Evolutionary conservation across 1,140 invertebrate genomes (phyloP).

Genomic region (Bradysia coprophila): DNA sequence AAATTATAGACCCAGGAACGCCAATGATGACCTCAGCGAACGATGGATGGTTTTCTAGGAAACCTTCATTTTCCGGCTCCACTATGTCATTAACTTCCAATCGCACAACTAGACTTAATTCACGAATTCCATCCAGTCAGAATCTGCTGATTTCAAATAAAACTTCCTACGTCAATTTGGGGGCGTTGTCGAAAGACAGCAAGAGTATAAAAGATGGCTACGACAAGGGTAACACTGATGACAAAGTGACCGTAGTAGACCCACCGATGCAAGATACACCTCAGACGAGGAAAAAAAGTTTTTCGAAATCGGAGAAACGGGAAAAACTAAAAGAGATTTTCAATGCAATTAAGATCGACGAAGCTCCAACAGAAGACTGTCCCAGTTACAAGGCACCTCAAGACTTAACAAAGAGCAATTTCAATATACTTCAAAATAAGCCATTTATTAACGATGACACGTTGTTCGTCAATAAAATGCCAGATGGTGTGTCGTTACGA

Average conservation of each 20-base stretch:
- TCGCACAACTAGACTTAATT: not conserved
- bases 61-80: constrained; percentile 18
- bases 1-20: constrained; percentile 39
- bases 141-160: constrained; percentile 1
- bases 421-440: not conserved
- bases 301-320: not conserved
- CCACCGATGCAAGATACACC: not conserved
- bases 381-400: not conserved
- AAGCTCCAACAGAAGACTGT: not conserved
- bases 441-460: not conserved
- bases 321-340: not conserved
- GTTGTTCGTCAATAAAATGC: too few species aligned
- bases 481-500: too few species aligned
- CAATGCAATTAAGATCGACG: constrained; percentile 3
- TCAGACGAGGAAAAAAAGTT: not conserved
- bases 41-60: constrained; percentile 36
- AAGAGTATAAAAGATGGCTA: not conserved
- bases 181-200: not conserved
- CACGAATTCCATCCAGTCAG: constrained; percentile 1
- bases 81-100: constrained; percentile 24
- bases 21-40: constrained; percentile 44
- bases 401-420: not conserved
- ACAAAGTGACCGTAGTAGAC: not conserved
- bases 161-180: not conserved
- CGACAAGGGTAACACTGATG: too few species aligned